Conservation (phyloP, 2,113 vertebrate species). For the Myrmophylax atrothorax region DNA sequence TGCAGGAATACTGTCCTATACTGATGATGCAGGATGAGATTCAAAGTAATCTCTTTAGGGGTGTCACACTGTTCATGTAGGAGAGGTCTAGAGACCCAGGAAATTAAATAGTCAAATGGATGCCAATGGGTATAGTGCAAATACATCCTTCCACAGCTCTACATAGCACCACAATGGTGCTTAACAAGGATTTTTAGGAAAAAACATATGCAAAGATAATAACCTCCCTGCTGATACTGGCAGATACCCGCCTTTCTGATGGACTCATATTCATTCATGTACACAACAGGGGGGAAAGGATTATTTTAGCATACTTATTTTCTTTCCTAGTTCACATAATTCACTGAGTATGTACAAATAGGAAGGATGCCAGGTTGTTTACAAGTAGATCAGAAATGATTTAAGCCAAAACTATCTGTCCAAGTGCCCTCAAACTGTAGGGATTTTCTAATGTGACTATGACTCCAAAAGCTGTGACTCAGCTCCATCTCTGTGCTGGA, state of each 20-base stretch:
- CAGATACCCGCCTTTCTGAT: not conserved
- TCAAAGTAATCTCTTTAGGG: not conserved
- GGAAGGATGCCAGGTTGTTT: slow-evolving; percentile 49
- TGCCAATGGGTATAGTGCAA: not conserved
- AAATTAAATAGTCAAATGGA: not conserved
- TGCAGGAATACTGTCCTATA: not conserved
- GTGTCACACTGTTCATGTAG: accelerated
- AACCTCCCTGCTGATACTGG: slow-evolving; percentile 29
- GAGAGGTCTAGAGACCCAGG: not conserved
- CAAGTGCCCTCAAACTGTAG: not conserved
- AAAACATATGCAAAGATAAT: slow-evolving; percentile 33
- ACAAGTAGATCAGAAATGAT: not conserved
- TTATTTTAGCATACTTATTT: slow-evolving; percentile 35
- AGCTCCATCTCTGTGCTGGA: not conserved
- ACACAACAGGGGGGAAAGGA: not conserved
- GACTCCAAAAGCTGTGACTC: slow-evolving; percentile 17
- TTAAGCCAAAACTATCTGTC: not conserved
- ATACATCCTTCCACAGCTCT: not conserved
- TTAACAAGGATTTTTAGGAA: slow-evolving; percentile 10
- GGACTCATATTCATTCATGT: not conserved
- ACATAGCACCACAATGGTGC: not conserved
- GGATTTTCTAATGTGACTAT: not conserved
- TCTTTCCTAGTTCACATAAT: slow-evolving; percentile 27
- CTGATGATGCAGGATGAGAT: not conserved
- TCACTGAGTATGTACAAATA: slow-evolving; percentile 11